Percentiles rank a stretch among this genome's conserved stretches.
These are phyloP conservation scores for Serilophus lunatus DNA, from an alignment of 2,113 vertebrate species.

Conservation along the genomic window DNA sequence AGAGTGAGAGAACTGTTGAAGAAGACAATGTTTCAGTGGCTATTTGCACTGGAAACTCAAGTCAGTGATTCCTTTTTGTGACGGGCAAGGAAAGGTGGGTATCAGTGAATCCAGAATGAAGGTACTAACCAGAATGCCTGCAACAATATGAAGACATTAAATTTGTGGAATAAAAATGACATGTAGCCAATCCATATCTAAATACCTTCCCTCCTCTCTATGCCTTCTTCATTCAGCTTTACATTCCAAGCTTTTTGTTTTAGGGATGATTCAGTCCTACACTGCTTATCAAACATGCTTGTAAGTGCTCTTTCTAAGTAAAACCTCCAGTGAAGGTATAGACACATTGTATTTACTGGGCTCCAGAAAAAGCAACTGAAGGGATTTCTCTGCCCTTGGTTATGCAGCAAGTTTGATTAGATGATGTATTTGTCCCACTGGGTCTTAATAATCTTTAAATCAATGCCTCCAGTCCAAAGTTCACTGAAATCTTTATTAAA, in stretches of 20 bases:
- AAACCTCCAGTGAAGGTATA: background rate
- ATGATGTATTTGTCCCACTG: background rate
- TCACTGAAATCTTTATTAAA: constrained; percentile 14
- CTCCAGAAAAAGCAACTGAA: background rate
- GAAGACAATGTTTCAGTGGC: background rate
- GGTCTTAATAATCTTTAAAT: constrained; percentile 19
- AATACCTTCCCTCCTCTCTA: background rate
- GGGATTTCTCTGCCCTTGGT: background rate
- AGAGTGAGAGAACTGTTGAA: background rate
- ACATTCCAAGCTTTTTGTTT: background rate
- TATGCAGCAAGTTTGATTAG: background rate
- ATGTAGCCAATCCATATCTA: background rate
- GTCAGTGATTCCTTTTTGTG: background rate
- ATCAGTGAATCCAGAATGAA: background rate
- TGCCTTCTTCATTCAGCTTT: background rate
- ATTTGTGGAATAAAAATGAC: background rate
- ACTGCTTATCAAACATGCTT: background rate
- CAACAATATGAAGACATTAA: background rate
- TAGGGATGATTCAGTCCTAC: background rate
- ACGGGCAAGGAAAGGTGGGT: background rate
- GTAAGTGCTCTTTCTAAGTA: background rate
- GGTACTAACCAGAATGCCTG: background rate
- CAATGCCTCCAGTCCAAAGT: background rate
- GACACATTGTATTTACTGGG: background rate
- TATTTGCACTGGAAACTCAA: background rate